A percentile compares a stretch with the other conserved stretches of the same genome.
These are phyloP conservation scores for Crepidodera aurea DNA, from an alignment of 2,888 invertebrate species.

Conservation along the genomic window DNA sequence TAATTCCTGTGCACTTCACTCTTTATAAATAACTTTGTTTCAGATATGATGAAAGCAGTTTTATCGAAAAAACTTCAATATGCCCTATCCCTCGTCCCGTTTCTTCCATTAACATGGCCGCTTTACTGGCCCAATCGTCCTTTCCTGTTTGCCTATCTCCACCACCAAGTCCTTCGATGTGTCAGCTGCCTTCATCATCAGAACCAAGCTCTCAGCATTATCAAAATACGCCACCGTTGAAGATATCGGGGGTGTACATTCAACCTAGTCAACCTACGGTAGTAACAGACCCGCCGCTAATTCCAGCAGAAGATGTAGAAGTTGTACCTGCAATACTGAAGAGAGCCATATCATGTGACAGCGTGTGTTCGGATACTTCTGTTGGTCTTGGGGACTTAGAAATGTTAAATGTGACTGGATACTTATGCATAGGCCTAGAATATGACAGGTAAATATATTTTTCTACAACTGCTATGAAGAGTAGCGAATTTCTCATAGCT, in stretches of 20 bases:
- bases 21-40: too few relatives aligned
- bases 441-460: slow-evolving; percentile 75
- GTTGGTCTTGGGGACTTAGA: slow-evolving; percentile 75
- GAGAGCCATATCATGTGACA: slow-evolving; percentile 80
- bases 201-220: slow-evolving; percentile 20
- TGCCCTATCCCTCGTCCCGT: slow-evolving; percentile 58
- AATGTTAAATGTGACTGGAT: slow-evolving; percentile 75
- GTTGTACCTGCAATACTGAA: slow-evolving; percentile 61
- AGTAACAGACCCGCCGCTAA: slow-evolving; percentile 15
- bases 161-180: slow-evolving; percentile 49
- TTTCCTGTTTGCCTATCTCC: slow-evolving; percentile 56
- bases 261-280: slow-evolving; percentile 19
- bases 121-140: slow-evolving; percentile 50
- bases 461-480: too few relatives aligned
- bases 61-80: slow-evolving; percentile 53
- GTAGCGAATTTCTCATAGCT: too few relatives aligned
- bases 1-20: too few relatives aligned
- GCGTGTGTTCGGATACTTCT: slow-evolving; percentile 81
- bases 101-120: slow-evolving; percentile 57
- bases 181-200: slow-evolving; percentile 23
- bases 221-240: slow-evolving; percentile 27
- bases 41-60: slow-evolving; percentile 21
- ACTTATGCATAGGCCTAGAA: slow-evolving; percentile 78
- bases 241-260: slow-evolving; percentile 37
- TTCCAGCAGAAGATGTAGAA: slow-evolving; percentile 43